These are phyloP conservation scores for Hetaerina titia DNA, from an alignment of 2,888 invertebrate genomes.

Conservation along the genomic window DNA sequence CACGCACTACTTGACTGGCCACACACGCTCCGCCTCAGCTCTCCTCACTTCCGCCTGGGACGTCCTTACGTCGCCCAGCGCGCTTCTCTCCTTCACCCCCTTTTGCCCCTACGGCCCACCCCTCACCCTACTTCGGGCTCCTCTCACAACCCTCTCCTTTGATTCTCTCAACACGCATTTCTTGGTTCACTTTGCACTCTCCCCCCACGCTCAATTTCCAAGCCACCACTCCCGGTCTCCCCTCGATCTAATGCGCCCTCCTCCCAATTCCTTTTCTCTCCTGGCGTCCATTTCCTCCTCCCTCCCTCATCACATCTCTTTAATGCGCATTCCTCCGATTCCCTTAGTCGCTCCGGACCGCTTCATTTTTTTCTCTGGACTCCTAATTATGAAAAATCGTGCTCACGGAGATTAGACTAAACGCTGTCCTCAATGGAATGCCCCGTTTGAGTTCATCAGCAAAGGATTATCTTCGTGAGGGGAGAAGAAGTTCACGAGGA, in stretches of 20 bases:
- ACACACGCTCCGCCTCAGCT: constrained; percentile 25
- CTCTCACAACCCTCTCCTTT: too few relatives aligned
- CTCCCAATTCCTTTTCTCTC: not conserved
- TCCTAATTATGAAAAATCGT: constrained; percentile 7
- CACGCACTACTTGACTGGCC: constrained; percentile 49
- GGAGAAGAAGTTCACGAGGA: not conserved
- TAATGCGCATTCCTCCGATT: not conserved
- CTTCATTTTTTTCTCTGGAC: not conserved
- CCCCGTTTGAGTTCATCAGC: not conserved
- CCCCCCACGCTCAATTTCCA: not conserved
- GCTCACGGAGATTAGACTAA: not conserved
- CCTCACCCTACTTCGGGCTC: not conserved
- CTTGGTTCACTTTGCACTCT: too few relatives aligned
- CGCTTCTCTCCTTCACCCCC: not conserved
- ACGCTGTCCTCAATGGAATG: not conserved
- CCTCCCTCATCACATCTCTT: not conserved
- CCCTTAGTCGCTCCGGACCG: not conserved
- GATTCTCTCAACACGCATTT: too few relatives aligned
- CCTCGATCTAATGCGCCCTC: not conserved
- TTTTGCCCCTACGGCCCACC: not conserved
- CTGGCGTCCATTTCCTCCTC: not conserved
- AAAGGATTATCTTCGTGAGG: not conserved
- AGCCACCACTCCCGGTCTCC: not conserved
- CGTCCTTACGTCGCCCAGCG: not conserved
- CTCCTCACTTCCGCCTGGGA: not conserved